Base-by-base conservation (phyloP, 1,140 invertebrate species). In the Cylas formicarius region DNA sequence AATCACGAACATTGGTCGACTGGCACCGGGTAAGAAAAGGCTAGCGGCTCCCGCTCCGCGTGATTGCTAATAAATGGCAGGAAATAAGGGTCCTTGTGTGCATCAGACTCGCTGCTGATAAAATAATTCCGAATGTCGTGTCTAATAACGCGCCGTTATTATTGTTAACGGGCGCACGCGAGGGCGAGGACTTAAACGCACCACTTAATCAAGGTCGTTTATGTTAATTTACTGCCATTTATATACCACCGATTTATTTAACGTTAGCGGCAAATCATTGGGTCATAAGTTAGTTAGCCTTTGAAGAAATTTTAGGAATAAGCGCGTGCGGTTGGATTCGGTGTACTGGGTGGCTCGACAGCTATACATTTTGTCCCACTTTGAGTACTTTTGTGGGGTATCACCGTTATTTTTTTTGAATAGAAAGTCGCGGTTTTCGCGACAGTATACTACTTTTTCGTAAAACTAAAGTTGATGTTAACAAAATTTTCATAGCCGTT, bases 61-160 rank as follows among this genome's bases (percentile, higher is more conserved):
- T 59, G 55, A 60, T 61, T 61, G 56, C 58, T 62, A 62, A 62
- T 62, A 60, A 62, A 62, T 62, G 55, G 57, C 57, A 62, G 63
- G 63, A 65, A 65, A 65, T 65, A 63, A 62, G 60, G 57, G 60
- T 60, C 63, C 61, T 63, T 58, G 59, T 60, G 62, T 55, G 57
- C 59, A 59, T 61, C 50, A 52, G 33, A 26, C 24, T 26, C n/a
- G 49, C 52, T 50, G 57, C 61, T 63, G 63, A 66, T 66, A 66
- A 66, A 62, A 63, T 63, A 66, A 66, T 66, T 66, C 47, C 48
- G 53, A 56, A 64, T 61, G 63, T 66, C 63, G 63, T 64, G 63
- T 60, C 53, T 62, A 66, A 66, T 66, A 64, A 63, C 52, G 56
- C 45, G n/a, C n/a, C n/a, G n/a, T n/a, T n/a, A n/a, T n/a, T n/a